Conservation (phyloP, 1,140 invertebrate genomes). For the Caenorhabditis tropicalis region DNA sequence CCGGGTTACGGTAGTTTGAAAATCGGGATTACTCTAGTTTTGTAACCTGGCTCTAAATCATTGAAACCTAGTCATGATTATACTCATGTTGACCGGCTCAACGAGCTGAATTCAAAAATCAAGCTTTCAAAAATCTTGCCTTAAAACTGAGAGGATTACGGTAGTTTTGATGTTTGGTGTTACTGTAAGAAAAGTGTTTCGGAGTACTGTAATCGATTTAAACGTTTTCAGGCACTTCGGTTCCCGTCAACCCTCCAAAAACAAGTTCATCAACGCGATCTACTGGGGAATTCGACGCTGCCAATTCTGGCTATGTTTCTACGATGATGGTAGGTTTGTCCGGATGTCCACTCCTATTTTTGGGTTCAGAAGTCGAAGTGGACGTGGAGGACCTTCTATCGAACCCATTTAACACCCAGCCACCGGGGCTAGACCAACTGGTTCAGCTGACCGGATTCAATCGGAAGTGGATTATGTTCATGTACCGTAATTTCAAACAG, state of each 20-base stretch:
- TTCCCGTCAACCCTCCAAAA: constrained; percentile 48
- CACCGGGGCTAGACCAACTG: constrained; percentile 63
- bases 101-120: too few species aligned
- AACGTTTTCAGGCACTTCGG: constrained; percentile 57
- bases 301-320: constrained; percentile 64
- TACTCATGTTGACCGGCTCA: too few species aligned
- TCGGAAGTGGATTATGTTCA: constrained; percentile 62
- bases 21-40: too few species aligned
- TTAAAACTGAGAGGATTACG: too few species aligned
- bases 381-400: constrained; percentile 61
- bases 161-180: too few species aligned
- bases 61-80: too few species aligned
- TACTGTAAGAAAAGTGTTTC: too few species aligned
- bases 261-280: constrained; percentile 50
- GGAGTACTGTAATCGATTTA: too few species aligned
- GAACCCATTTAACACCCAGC: constrained; percentile 65
- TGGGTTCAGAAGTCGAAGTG: constrained; percentile 61
- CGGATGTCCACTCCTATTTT: not conserved
- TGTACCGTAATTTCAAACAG: constrained; percentile 66
- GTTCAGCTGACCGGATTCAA: constrained; percentile 61
- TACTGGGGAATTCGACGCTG: constrained; percentile 63
- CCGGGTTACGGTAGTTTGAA: too few species aligned
- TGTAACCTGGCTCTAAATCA: too few species aligned
- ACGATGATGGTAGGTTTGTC: constrained; percentile 59
- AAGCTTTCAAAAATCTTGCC: too few species aligned